phyloP scores from a whole-genome alignment of 2,888 invertebrate genomes.

The Geotrupes spiniger region DNA sequence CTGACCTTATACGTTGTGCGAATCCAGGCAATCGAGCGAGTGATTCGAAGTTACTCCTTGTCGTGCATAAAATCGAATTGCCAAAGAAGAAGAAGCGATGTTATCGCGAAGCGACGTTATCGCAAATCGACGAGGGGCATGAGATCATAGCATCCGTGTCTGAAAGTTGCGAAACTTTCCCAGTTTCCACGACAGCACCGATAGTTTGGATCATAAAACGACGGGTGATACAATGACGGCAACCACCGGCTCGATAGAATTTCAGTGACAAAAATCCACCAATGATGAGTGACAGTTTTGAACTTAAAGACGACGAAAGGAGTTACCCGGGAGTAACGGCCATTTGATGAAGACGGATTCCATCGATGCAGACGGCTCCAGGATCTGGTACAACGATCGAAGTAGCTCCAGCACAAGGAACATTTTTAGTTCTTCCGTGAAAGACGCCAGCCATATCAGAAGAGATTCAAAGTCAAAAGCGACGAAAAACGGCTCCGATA shows the following conservation, averaged over 20 bases:
- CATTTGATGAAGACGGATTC: constrained; percentile 47
- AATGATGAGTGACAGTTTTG: constrained; percentile 59
- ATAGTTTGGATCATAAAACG: constrained; percentile 65
- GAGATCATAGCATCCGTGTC: constrained; percentile 56
- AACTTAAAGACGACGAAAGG: constrained; percentile 46
- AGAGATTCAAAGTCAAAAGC: too few relatives aligned
- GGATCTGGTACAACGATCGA: constrained; percentile 46
- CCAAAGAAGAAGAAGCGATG: constrained; percentile 80
- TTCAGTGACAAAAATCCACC: constrained; percentile 44
- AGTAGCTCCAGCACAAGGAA: constrained; percentile 53
- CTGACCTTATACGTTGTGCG: too few relatives aligned
- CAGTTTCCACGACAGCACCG: constrained; percentile 60
- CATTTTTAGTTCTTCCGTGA: constrained; percentile 50
- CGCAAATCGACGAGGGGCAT: constrained; percentile 54
- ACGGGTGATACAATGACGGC: constrained; percentile 57
- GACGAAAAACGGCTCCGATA: too few relatives aligned
- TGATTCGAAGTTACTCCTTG: too few relatives aligned
- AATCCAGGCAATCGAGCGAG: too few relatives aligned
- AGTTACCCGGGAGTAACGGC: constrained; percentile 45
- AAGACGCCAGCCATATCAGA: too few relatives aligned
- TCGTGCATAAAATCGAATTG: constrained; percentile 82
- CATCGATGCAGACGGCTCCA: constrained; percentile 51
- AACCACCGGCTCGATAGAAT: constrained; percentile 58
- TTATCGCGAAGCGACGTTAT: constrained; percentile 55
- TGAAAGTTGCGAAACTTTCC: constrained; percentile 60